Base-by-base conservation (phyloP, 2,113 vertebrate species). In the Cyanoramphus novaezelandiae region DNA sequence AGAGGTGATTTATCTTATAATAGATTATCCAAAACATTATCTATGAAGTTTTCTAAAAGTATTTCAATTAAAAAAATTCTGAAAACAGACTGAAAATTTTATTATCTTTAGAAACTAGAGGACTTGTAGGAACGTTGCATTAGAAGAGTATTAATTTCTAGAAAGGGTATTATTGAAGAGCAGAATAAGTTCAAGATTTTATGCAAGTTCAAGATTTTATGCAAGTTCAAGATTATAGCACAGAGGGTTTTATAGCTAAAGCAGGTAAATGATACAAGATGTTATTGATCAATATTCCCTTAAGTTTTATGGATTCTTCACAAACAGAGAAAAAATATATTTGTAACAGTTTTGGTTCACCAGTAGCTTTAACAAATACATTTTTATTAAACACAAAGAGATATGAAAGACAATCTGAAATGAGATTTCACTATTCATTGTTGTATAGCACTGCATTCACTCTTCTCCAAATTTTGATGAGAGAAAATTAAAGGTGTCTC, bases 111-210 rank as follows among this genome's bases (percentile, higher is more conserved):
- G 74, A 69, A 90, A 25, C 6, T 46, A 33, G 18, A 67, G 44
- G 10, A 4, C 5, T 28, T 84, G 7, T 11, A 71, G n/a, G 60
- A 67, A 29, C 0, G 0, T n/a, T n/a, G n/a, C n/a, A 57, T 77
- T 53, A 71, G 10, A 75, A 68, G 7, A 28, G 7, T 23, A 4
- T 59, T 85, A 13, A 74, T 62, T 81, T 93, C 31, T 64, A 76
- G 63, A 74, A 77, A 68, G 10, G 8, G 4, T n/a, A 11, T 15
- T 74, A 15, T 18, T 57, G 41, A 86, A 86, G 23, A 77, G 53
- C 8, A 18, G 43, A 86, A 24, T 4, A 71, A 47, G 4, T 37
- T 72, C 5, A 23, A 6, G 50, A 35, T 50, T 86, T 82, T 88
- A 59, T n/a, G 20, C 13, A 71, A 47, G n/a, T n/a, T n/a, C n/a